A percentile compares a stretch with the other conserved stretches of the same genome.
phyloP scores from a whole-genome alignment of 2,797 vertebrate species.

The Hyperoplus immaculatus region DNA sequence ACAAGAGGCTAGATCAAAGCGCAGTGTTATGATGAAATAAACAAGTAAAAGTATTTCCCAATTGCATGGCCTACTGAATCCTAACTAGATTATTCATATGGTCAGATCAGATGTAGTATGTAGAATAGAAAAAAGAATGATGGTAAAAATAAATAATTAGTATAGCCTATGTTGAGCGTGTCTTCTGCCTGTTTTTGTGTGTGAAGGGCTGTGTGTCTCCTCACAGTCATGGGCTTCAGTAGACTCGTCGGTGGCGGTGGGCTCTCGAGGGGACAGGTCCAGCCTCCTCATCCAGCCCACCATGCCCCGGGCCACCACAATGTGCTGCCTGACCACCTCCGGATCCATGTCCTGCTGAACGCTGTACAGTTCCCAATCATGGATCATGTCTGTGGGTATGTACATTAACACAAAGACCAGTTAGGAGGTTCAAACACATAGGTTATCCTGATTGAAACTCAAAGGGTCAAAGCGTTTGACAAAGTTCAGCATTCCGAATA shows the following conservation, averaged over 20 bases:
- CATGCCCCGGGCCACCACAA: constrained; percentile 84
- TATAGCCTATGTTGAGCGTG: not conserved
- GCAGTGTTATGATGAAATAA: too few relatives aligned
- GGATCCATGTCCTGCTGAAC: constrained; percentile 88
- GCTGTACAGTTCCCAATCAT: constrained; percentile 91
- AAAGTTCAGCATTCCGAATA: not conserved
- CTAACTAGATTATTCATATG: too few relatives aligned
- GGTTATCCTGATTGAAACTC: not conserved
- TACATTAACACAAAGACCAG: not conserved
- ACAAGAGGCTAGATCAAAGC: too few relatives aligned
- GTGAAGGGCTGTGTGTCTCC: constrained; percentile 51
- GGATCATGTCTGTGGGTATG: constrained; percentile 88
- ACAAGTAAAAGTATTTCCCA: too few relatives aligned
- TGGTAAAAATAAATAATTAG: not conserved
- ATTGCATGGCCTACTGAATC: too few relatives aligned
- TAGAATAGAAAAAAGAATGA: not conserved
- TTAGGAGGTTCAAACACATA: not conserved
- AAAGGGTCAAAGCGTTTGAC: not conserved
- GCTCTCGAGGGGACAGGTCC: constrained; percentile 84
- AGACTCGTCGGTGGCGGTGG: constrained; percentile 86
- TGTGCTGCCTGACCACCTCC: constrained; percentile 84
- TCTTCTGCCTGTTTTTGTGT: constrained; percentile 9
- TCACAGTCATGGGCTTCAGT: constrained; percentile 88
- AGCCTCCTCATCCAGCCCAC: constrained; percentile 86
- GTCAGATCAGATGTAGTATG: too few relatives aligned